Percentiles rank a stretch among this genome's conserved stretches.
phyloP scores from a whole-genome alignment of 2,888 invertebrate genomes.

The Schizaphis graminum region DNA sequence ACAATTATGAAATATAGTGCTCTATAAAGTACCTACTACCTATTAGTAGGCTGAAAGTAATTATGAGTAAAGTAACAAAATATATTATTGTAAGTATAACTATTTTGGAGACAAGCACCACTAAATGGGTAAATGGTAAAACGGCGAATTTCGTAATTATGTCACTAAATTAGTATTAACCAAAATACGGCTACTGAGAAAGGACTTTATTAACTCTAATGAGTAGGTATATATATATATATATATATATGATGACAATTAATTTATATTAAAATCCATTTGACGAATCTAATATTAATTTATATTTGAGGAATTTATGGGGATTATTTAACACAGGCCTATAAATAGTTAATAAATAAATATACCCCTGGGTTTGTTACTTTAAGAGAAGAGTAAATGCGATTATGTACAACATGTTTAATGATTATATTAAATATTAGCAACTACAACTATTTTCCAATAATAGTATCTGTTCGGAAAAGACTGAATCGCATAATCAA shows the following conservation, averaged over 20 bases:
- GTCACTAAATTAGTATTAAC: not conserved
- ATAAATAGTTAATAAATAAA: not conserved
- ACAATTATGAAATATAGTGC: not conserved
- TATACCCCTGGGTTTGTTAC: not conserved
- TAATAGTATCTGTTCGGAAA: not conserved
- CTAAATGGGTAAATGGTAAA: not conserved
- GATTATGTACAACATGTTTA: not conserved
- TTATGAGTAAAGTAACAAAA: not conserved
- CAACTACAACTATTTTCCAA: not conserved
- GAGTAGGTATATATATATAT: not conserved
- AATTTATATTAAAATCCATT: not conserved
- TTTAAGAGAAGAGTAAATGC: not conserved
- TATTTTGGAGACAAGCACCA: not conserved
- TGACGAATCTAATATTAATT: not conserved
- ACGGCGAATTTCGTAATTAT: not conserved
- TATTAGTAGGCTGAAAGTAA: not conserved
- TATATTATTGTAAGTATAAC: not conserved
- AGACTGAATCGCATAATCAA: not conserved
- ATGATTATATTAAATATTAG: not conserved
- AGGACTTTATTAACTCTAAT: not conserved
- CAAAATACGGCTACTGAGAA: not conserved
- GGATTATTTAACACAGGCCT: not conserved
- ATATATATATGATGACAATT: not conserved
- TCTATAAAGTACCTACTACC: too few relatives aligned
- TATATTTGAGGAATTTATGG: not conserved